A percentile compares a stretch with the other conserved stretches of the same genome.
Evolutionary conservation across 2,113 vertebrate species (phyloP).

Genomic region (Tragelaphus scriptus): DNA sequence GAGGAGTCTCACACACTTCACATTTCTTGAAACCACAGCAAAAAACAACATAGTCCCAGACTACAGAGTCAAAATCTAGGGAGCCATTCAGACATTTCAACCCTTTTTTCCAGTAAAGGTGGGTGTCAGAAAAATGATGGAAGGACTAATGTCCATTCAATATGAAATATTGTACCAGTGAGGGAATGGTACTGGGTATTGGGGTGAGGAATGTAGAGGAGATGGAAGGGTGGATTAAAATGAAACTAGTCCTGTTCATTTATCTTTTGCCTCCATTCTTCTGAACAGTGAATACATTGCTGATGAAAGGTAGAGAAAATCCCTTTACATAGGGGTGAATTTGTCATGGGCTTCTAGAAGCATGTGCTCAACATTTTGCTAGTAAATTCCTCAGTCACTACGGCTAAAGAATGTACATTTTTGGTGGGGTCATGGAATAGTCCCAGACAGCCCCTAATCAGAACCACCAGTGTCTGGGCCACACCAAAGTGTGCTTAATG

Average conservation of each 20-base stretch:
- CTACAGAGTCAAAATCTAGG: background rate
- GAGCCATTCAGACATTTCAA: background rate
- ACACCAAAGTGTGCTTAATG: rapidly evolving
- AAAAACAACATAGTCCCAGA: background rate
- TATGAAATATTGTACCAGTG: no score
- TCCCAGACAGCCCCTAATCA: background rate
- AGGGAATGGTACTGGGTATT: background rate
- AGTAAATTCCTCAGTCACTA: background rate
- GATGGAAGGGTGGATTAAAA: background rate
- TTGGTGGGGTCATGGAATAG: background rate
- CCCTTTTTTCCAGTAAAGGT: background rate
- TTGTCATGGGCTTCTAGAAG: background rate
- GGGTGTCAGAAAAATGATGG: background rate
- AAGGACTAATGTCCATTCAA: background rate
- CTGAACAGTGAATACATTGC: background rate
- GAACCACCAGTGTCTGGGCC: rapidly evolving
- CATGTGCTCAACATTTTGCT: background rate
- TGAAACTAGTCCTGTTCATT: background rate
- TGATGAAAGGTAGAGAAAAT: background rate
- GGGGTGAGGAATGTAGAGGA: background rate
- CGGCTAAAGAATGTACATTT: background rate
- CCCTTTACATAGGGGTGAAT: background rate
- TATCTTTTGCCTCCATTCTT: background rate
- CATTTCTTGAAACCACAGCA: background rate
- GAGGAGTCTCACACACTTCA: background rate